phyloP scores from a whole-genome alignment of 2,888 invertebrate genomes.

The Drosophila pegasa region DNA sequence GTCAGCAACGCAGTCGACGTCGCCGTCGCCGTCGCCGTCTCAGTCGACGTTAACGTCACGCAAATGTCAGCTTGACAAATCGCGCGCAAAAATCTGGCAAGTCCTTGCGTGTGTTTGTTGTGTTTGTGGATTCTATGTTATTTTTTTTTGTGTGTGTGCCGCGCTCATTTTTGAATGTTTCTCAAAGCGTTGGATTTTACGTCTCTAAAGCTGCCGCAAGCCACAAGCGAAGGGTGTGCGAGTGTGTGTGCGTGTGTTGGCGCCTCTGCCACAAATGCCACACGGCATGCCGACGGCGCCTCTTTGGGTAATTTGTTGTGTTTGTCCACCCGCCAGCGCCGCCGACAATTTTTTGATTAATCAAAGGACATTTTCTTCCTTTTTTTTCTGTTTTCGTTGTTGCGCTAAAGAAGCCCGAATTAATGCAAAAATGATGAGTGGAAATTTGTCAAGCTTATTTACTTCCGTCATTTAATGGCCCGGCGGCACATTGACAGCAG shows the following conservation, averaged over 20 bases:
- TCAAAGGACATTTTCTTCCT: slow-evolving; percentile 75
- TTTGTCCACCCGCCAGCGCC: slow-evolving; percentile 53
- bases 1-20: slow-evolving; percentile 6
- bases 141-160: slow-evolving; percentile 25
- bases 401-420: slow-evolving; percentile 81
- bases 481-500: slow-evolving; percentile 70
- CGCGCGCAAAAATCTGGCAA: slow-evolving; percentile 78
- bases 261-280: slow-evolving; percentile 64
- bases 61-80: slow-evolving; percentile 82
- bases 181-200: slow-evolving; percentile 39
- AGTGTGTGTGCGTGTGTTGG: slow-evolving; percentile 48
- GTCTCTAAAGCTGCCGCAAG: slow-evolving; percentile 43
- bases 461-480: slow-evolving; percentile 80
- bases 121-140: slow-evolving; percentile 8
- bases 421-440: slow-evolving; percentile 84
- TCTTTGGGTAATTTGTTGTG: slow-evolving; percentile 79
- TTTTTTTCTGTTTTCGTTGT: slow-evolving; percentile 34
- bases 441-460: slow-evolving; percentile 84
- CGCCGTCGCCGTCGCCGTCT: neutral
- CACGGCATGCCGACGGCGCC: slow-evolving; percentile 66
- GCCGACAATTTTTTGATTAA: slow-evolving; percentile 75
- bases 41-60: slow-evolving; percentile 33
- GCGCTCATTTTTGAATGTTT: slow-evolving; percentile 48
- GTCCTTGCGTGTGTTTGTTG: slow-evolving; percentile 39
- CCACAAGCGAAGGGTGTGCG: slow-evolving; percentile 27